Evolutionary conservation across 2,888 invertebrate species (phyloP).

Genomic region (Macrosiphum euphorbiae): DNA sequence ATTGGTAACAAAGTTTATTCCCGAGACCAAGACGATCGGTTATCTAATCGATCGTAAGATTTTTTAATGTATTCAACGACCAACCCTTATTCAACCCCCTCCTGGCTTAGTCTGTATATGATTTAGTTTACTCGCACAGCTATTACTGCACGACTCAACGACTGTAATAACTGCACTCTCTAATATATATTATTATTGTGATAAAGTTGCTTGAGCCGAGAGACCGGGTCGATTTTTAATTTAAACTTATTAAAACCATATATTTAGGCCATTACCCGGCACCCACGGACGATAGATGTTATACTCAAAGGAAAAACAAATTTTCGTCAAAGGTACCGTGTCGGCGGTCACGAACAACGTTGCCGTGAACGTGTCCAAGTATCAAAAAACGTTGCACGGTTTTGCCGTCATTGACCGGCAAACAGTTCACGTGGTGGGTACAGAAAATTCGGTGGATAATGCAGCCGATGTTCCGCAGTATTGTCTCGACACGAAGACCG

Average conservation of each 20-base stretch:
- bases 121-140: neutral
- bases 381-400: neutral
- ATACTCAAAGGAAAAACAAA: slow-evolving; percentile 67
- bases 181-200: neutral
- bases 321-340: slow-evolving; percentile 67
- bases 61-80: neutral
- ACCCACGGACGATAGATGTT: slow-evolving; percentile 61
- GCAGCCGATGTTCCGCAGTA: neutral
- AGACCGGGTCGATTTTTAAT: neutral
- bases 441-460: neutral
- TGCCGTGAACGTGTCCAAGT: slow-evolving; percentile 65
- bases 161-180: neutral
- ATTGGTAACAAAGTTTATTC: neutral
- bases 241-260: neutral
- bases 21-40: neutral
- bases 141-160: too few species aligned
- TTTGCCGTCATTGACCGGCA: slow-evolving; percentile 39
- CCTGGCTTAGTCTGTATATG: neutral
- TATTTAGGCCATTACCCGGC: neutral
- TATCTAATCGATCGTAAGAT: neutral
- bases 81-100: neutral
- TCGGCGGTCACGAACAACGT: slow-evolving; percentile 69
- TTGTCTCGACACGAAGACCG: slow-evolving; percentile 14
- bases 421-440: neutral
- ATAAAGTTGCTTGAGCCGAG: too few species aligned